Evolutionary conservation across 2,113 vertebrate genomes (phyloP), one percentile per base, ranked within the genome.

Genomic region (Formicarius rufipectus): DNA sequence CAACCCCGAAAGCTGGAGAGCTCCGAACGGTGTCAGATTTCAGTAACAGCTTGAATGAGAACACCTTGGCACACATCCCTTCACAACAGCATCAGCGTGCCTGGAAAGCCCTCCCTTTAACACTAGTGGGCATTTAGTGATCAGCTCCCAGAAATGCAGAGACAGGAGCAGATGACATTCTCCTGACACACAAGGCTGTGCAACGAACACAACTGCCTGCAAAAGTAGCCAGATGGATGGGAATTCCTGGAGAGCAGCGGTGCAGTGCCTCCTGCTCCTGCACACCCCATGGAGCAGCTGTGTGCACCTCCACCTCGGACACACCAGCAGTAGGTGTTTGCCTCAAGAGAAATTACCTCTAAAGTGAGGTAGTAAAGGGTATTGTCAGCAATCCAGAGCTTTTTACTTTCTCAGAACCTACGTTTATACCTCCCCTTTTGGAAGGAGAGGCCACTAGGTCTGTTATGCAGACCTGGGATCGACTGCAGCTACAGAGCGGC

Each of bases 251-350:
- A 28, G 7, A 63, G 55, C 64, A 92, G 39, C 12, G 8, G 0
- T 12, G 28, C 35, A 50, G 83, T 44, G 74, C 24, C 7, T 12
- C 39, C 84, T 59, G 42, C 30, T 27, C 16, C 14, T 47, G 47
- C 47, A 47, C 47, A n/a, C 42, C 63, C 31, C 37, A 1, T 0
- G 6, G 37, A 50, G 42, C 0, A 0, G 23, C 35, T 4, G 19
- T 24, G 8, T 6, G 52, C 72, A 27, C 44, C 82, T 60, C 37
- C 50, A 30, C 39, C 72, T 55, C 1, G 0, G 23, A 28, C 60
- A 83, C 20, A 39, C 9, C 37, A 59, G 1, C 2, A 0, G 14
- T 3, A 49, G 8, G 7, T 10, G 25, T 15, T 33, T 1, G 1
- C 14, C 23, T 3, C 22, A 19, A 17, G 7, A 63, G 31, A 74